Base-by-base conservation (phyloP, 1,140 invertebrate species). In the Microplitis mediator region DNA sequence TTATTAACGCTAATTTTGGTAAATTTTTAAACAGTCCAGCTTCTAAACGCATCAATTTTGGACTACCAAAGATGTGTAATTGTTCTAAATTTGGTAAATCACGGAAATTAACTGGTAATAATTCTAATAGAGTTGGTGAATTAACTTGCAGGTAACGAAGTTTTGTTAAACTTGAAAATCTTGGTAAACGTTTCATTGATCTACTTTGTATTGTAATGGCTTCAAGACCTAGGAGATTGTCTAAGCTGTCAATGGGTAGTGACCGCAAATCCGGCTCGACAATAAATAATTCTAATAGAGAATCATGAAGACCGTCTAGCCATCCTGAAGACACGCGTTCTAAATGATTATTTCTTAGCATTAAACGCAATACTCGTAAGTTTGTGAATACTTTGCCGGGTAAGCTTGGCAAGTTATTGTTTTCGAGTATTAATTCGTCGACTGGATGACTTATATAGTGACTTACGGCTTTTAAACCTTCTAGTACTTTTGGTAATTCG, bases 381-480 rank as follows among this genome's bases (percentile, higher is more conserved):
- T 90, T 90, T 54, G 92, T 90, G 80, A 95, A 95, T 16, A 92
- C 90, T 75, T 91, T 91, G 14, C 93, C 94, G 3, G 94, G 93
- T 14, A 96, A 76, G 3, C 94, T 92, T 2, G 94, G 93, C 52
- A 95, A 82, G 76, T 93, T 92, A 82, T 95, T 95, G 77, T 95
- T 95, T 85, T 96, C 95, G 72, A 96, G 87, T 60, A 96, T 95
- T 54, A 96, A 79, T 80, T 96, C 95, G 80, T 95, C 95, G 69
- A 96, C 92, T 8, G 93, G 91, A 52, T 89, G 90, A 63, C 88
- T 89, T 23, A 94, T 85, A 65, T 91, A 89, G 58, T 92, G 89
- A 65, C 92, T 91, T 32, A 94, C 89, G 9, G 91, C 88, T 74
- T 93, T 91, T 8, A 95, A 81, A 6, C 93, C 93, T 76, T 92